These are phyloP conservation scores for Eurytoma adleriae DNA, from an alignment of 2,888 invertebrate species.

Conservation along the genomic window DNA sequence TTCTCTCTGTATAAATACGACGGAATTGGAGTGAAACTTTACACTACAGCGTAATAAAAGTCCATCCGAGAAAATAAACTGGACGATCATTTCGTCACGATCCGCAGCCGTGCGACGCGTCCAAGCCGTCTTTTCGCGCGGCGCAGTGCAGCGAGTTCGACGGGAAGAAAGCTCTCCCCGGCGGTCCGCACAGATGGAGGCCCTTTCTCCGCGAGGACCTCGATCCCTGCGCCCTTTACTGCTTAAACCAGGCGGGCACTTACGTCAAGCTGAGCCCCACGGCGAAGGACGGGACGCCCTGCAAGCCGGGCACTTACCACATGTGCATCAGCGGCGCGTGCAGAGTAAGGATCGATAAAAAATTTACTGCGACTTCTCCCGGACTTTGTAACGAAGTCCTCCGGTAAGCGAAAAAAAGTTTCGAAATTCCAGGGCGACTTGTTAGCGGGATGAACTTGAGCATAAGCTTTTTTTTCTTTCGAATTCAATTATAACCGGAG, in stretches of 20 bases:
- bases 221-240: conserved; percentile 89
- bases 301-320: conserved; percentile 87
- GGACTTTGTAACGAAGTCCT: neutral
- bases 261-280: conserved; percentile 86
- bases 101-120: conserved; percentile 80
- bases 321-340: conserved; percentile 90
- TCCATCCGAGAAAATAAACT: too few relatives aligned
- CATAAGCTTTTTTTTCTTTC: too few relatives aligned
- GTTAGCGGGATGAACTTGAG: too few relatives aligned
- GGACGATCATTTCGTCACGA: neutral
- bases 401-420: too few relatives aligned
- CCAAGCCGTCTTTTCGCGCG: conserved; percentile 84
- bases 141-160: conserved; percentile 87
- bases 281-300: conserved; percentile 91
- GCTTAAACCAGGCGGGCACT: conserved; percentile 86
- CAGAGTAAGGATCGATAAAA: conserved; percentile 77
- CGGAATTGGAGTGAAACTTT: too few relatives aligned
- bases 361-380: too few relatives aligned
- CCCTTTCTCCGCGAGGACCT: conserved; percentile 79
- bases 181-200: conserved; percentile 79
- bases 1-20: too few relatives aligned
- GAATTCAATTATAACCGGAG: too few relatives aligned
- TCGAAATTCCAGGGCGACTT: too few relatives aligned
- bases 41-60: too few relatives aligned
- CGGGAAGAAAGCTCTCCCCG: conserved; percentile 74